A percentile compares a stretch with the other conserved stretches of the same genome.
phyloP scores from a whole-genome alignment of 1,140 invertebrate genomes.

The Drosophila subpulchrella region DNA sequence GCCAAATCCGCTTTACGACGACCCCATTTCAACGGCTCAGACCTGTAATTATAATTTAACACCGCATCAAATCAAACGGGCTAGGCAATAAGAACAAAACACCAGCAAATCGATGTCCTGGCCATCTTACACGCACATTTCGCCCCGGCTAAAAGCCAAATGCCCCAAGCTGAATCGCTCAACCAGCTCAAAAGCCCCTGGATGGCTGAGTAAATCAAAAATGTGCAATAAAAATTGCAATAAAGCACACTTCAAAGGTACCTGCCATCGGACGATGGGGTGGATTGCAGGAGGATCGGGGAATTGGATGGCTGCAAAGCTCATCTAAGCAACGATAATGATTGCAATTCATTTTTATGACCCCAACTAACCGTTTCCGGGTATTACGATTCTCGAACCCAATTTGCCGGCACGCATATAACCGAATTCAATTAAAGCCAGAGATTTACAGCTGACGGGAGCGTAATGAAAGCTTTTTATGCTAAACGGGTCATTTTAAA shows the following conservation, averaged over 20 bases:
- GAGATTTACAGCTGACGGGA: slow-evolving; percentile 17
- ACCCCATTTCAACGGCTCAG: slow-evolving; percentile 47
- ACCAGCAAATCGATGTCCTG: slow-evolving; percentile 46
- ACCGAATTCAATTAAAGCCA: slow-evolving; percentile 37
- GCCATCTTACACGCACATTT: slow-evolving; percentile 37
- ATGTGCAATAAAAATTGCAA: slow-evolving; percentile 72
- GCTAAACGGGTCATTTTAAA: slow-evolving; percentile 18
- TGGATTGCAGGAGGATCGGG: not conserved
- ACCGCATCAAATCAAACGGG: slow-evolving; percentile 43
- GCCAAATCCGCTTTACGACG: slow-evolving; percentile 1
- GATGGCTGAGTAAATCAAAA: slow-evolving; percentile 68
- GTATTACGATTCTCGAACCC: slow-evolving; percentile 61
- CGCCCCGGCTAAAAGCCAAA: slow-evolving; percentile 4
- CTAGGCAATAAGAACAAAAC: slow-evolving; percentile 36
- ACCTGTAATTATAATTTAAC: slow-evolving; percentile 78
- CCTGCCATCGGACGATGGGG: too few relatives aligned
- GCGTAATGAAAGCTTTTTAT: slow-evolving; percentile 11
- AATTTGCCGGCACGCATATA: slow-evolving; percentile 67
- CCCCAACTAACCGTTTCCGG: slow-evolving; percentile 64
- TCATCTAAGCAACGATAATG: slow-evolving; percentile 80
- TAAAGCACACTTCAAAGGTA: slow-evolving; percentile 61
- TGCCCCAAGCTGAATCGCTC: slow-evolving; percentile 1
- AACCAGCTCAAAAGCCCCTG: slow-evolving; percentile 36
- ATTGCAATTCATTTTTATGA: slow-evolving; percentile 79
- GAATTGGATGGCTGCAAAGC: slow-evolving; percentile 45